phyloP scores from a whole-genome alignment of 2,888 invertebrate species.

The Drosophila prostipennis region DNA sequence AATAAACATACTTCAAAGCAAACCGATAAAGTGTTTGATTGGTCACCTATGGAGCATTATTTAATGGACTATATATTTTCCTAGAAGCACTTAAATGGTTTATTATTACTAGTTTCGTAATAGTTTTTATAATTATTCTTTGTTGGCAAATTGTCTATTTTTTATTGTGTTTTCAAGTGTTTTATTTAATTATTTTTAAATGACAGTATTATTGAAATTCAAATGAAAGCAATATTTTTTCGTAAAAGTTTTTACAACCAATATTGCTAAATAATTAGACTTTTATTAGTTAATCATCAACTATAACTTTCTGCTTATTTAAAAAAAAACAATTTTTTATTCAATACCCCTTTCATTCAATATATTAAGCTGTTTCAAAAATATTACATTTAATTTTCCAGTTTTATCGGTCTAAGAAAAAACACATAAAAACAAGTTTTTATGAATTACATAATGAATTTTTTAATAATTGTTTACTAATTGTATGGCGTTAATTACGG shows the following conservation, averaged over 20 bases:
- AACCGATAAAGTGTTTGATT: conserved; percentile 8
- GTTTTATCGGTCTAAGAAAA: no score
- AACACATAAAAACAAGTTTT: background rate
- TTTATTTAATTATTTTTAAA: no score
- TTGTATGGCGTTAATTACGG: background rate
- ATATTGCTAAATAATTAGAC: no score
- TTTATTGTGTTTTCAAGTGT: no score
- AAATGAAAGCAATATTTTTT: no score
- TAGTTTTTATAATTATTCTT: background rate
- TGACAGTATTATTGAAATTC: no score
- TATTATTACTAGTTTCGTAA: background rate
- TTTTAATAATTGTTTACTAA: background rate
- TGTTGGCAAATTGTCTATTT: background rate
- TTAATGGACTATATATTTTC: conserved; percentile 13
- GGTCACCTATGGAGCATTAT: conserved; percentile 16
- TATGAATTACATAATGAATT: background rate
- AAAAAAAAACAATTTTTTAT: no score
- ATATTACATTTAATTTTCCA: background rate
- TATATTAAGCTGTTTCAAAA: background rate
- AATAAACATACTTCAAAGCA: conserved; percentile 28
- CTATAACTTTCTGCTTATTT: no score
- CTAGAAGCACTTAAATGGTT: background rate
- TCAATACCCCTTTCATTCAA: no score
- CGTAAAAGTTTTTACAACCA: no score
- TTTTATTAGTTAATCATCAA: no score